A percentile compares a stretch with the other conserved stretches of the same genome.
Evolutionary conservation across 2,888 invertebrate genomes (phyloP).

Genomic region (Ichneumoninae sp.): DNA sequence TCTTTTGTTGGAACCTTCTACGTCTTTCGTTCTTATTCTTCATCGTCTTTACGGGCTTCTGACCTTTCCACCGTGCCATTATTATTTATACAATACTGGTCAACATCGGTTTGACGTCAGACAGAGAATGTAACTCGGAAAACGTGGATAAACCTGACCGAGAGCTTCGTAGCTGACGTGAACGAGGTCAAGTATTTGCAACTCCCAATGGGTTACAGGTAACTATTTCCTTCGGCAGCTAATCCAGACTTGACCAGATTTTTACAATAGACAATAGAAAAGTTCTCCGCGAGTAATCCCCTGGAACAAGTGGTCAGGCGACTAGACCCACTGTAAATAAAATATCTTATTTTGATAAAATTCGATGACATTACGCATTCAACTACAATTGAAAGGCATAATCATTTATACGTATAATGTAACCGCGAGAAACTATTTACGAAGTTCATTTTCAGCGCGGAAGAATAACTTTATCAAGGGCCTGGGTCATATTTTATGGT

Average conservation of each 20-base stretch:
- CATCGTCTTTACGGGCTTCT: background rate
- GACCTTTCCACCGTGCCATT: background rate
- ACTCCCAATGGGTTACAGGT: background rate
- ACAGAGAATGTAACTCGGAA: background rate
- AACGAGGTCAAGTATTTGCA: constrained; percentile 24
- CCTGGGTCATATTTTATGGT: constrained; percentile 73
- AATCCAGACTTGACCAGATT: constrained; percentile 30
- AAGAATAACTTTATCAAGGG: constrained; percentile 75
- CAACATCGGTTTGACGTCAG: background rate
- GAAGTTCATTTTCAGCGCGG: constrained; percentile 70
- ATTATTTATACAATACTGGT: constrained; percentile 1
- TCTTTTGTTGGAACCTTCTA: constrained; percentile 3
- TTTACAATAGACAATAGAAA: background rate
- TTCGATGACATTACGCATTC: background rate
- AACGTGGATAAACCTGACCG: background rate
- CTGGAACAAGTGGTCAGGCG: background rate
- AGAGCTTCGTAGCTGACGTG: constrained; percentile 13
- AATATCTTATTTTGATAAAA: background rate
- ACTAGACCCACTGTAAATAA: background rate
- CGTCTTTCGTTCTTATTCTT: constrained; percentile 8
- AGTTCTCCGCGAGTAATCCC: background rate
- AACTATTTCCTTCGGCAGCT: constrained; percentile 9
- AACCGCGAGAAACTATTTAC: background rate
- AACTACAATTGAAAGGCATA: background rate
- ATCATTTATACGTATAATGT: background rate